Percentiles rank a stretch among this genome's conserved stretches.
Evolutionary conservation across 2,113 vertebrate species (phyloP).

Genomic region (Albula glossodonta): DNA sequence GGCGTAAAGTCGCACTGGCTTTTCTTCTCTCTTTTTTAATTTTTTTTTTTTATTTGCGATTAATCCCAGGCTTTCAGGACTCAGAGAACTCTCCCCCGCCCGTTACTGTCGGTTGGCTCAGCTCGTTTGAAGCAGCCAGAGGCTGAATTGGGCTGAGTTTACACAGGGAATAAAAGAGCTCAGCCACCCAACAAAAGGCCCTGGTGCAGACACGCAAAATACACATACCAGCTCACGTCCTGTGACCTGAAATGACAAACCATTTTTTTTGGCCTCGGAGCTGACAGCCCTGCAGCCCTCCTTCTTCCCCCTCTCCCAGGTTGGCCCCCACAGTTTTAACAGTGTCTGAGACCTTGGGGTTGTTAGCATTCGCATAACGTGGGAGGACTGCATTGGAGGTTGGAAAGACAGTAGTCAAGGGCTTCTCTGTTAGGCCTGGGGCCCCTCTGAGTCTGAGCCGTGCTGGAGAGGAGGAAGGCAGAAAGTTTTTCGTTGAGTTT

Average conservation of each 20-base stretch:
- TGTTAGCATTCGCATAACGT: neutral
- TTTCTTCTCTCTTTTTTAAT: neutral
- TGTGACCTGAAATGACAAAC: neutral
- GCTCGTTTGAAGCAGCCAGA: neutral
- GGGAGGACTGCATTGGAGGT: conserved; percentile 9
- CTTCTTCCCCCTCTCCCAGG: no score
- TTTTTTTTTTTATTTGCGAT: neutral
- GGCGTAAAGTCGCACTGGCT: neutral
- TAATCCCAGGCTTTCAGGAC: conserved; percentile 2
- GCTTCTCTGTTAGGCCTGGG: neutral
- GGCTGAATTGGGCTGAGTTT: neutral
- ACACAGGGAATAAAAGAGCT: conserved; percentile 37
- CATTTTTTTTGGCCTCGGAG: conserved; percentile 12
- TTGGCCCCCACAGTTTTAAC: neutral
- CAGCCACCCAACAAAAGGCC: conserved; percentile 33
- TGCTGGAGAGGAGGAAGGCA: conserved; percentile 22
- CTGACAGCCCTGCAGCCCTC: neutral
- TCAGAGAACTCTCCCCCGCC: no score
- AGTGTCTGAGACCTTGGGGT: neutral
- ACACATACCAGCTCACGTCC: conserved; percentile 16
- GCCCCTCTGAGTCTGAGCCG: conserved; percentile 18
- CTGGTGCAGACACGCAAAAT: conserved; percentile 13
- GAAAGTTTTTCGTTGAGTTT: conserved; percentile 42
- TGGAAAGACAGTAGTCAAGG: conserved; percentile 16
- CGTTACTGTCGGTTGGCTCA: neutral